A percentile compares a stretch with the other conserved stretches of the same genome.
phyloP scores from a whole-genome alignment of 1,140 invertebrate genomes.

The Bombyx mandarina region DNA sequence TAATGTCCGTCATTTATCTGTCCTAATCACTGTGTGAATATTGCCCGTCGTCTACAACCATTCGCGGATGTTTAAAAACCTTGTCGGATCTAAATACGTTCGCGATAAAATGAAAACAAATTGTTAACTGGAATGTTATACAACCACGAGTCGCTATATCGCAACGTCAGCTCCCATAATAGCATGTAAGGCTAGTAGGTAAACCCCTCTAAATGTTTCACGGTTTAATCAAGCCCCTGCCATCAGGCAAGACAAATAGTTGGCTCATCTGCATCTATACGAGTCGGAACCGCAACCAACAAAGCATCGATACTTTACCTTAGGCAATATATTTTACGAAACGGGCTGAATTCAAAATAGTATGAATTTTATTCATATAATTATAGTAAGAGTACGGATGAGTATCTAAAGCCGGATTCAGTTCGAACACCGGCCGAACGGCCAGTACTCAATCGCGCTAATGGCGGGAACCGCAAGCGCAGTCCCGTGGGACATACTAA shows the following conservation, averaged over 20 bases:
- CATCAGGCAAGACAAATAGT: slow-evolving; percentile 67
- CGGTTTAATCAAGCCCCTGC: slow-evolving; percentile 65
- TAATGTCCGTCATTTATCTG: slow-evolving; percentile 67
- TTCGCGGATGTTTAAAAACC: slow-evolving; percentile 2
- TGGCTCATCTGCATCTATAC: slow-evolving; percentile 68
- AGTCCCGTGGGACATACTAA: slow-evolving; percentile 44
- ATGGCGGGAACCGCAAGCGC: slow-evolving; percentile 56
- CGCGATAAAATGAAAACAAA: too few species aligned
- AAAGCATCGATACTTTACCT: slow-evolving; percentile 28
- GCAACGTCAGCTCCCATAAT: not conserved
- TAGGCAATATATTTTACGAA: slow-evolving; percentile 9
- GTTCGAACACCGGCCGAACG: slow-evolving; percentile 16
- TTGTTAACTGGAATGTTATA: too few species aligned
- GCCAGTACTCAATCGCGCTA: slow-evolving; percentile 52
- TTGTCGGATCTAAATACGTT: not conserved
- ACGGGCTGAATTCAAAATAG: slow-evolving; percentile 5
- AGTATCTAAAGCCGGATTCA: slow-evolving; percentile 2
- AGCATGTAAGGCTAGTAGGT: slow-evolving; percentile 15
- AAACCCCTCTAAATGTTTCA: slow-evolving; percentile 59
- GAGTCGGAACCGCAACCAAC: slow-evolving; percentile 43
- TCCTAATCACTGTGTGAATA: slow-evolving; percentile 56
- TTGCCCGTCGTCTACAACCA: slow-evolving; percentile 7
- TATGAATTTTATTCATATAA: slow-evolving; percentile 7
- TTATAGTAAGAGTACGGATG: not conserved
- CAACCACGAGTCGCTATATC: not conserved